Evolutionary conservation across 2,888 invertebrate genomes (phyloP).

Genomic region (Girardia tigrina): DNA sequence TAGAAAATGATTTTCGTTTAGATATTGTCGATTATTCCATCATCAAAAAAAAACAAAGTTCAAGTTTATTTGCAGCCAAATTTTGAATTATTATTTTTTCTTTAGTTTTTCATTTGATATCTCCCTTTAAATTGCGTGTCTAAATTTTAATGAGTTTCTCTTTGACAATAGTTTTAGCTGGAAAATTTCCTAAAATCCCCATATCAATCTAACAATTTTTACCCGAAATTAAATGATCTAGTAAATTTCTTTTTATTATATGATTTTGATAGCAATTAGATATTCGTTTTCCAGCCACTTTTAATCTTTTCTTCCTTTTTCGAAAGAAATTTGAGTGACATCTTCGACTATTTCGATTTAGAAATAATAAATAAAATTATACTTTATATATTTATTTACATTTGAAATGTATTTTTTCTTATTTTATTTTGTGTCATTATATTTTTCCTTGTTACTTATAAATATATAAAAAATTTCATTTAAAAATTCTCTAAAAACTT

Average conservation of each 20-base stretch:
- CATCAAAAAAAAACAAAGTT: too few species aligned
- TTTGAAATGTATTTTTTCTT: too few species aligned
- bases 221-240: not conserved
- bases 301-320: too few species aligned
- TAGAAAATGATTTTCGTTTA: conserved; percentile 6
- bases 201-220: not conserved
- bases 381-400: too few species aligned
- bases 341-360: too few species aligned
- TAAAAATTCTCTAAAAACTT: too few species aligned
- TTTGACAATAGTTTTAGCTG: not conserved
- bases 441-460: too few species aligned
- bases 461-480: too few species aligned
- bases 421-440: too few species aligned
- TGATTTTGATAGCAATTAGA: not conserved
- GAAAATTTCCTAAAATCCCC: not conserved
- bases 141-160: conserved; percentile 4
- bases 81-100: not conserved
- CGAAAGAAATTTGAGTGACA: too few species aligned
- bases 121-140: conserved; percentile 8
- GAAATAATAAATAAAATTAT: too few species aligned
- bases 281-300: too few species aligned
- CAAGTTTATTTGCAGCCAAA: not conserved
- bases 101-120: conserved; percentile 15
- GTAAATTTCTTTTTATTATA: not conserved
- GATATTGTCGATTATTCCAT: conserved; percentile 6